A percentile compares a stretch with the other conserved stretches of the same genome.
These are phyloP conservation scores for Theretra japonica DNA, from an alignment of 2,888 invertebrate genomes.

Conservation along the genomic window DNA sequence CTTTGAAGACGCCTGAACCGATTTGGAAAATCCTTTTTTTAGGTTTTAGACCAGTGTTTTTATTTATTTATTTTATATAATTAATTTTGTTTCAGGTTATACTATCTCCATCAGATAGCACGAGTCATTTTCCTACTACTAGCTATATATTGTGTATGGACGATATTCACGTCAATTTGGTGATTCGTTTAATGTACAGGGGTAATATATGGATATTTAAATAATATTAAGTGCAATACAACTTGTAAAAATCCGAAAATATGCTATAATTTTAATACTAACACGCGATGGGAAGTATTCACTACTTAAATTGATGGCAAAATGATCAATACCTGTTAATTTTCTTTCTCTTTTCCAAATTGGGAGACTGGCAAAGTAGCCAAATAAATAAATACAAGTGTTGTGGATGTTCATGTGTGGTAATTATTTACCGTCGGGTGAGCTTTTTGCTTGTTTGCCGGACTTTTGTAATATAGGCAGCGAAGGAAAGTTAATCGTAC, in stretches of 20 bases:
- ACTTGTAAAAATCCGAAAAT: constrained; percentile 11
- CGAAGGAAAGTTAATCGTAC: too few relatives aligned
- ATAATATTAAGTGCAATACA: constrained; percentile 20
- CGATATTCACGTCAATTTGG: constrained; percentile 58
- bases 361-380: too few relatives aligned
- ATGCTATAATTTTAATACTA: constrained; percentile 19
- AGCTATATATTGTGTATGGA: constrained; percentile 72
- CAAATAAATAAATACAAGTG: too few relatives aligned
- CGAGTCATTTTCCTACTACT: constrained; percentile 65
- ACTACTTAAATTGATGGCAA: neutral
- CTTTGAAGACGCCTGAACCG: too few relatives aligned
- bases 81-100: constrained; percentile 79
- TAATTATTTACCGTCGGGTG: too few relatives aligned
- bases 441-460: too few relatives aligned
- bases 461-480: too few relatives aligned
- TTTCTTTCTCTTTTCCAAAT: neutral
- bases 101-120: constrained; percentile 80
- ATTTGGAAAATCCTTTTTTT: too few relatives aligned
- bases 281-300: neutral
- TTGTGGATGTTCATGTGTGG: too few relatives aligned
- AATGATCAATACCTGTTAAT: too few relatives aligned
- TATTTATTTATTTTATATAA: too few relatives aligned
- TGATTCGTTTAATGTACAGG: constrained; percentile 38
- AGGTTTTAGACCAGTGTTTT: too few relatives aligned
- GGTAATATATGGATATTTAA: constrained; percentile 9